A percentile compares a stretch with the other conserved stretches of the same genome.
Conservation (phyloP, 92 coral and sea anemone species). For the Meandrina meandrites region DNA sequence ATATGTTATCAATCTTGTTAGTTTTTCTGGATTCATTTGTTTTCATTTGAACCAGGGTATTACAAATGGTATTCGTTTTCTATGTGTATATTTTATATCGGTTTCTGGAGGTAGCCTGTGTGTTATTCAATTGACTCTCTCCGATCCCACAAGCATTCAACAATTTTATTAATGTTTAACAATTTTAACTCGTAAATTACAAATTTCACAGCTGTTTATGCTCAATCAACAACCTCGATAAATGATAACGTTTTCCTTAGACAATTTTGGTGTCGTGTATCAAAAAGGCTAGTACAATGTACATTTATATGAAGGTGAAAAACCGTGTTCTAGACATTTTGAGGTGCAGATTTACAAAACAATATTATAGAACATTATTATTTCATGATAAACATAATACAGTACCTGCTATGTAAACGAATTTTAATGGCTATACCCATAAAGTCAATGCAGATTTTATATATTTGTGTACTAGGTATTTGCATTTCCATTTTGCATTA, state of each 20-base stretch:
- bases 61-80: not conserved
- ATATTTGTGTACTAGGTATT: not conserved
- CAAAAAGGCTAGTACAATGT: not conserved
- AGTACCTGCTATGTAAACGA: constrained; percentile 26
- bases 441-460: not conserved
- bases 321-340: not conserved
- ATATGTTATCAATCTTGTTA: not conserved
- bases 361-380: not conserved
- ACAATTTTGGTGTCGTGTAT: not conserved
- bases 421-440: not conserved
- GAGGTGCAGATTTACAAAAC: not conserved
- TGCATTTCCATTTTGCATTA: not conserved
- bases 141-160: not conserved
- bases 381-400: not conserved
- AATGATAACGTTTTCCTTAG: not conserved
- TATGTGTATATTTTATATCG: not conserved
- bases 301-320: not conserved
- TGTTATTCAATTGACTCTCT: not conserved
- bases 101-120: not conserved
- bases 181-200: not conserved
- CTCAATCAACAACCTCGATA: not conserved
- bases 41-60: too few relatives aligned
- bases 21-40: not conserved
- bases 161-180: constrained; percentile 17
- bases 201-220: constrained; percentile 5